Percentiles rank a stretch among this genome's conserved stretches.
Conservation (phyloP, 2,888 invertebrate genomes). For the Emmelina monodactyla region DNA sequence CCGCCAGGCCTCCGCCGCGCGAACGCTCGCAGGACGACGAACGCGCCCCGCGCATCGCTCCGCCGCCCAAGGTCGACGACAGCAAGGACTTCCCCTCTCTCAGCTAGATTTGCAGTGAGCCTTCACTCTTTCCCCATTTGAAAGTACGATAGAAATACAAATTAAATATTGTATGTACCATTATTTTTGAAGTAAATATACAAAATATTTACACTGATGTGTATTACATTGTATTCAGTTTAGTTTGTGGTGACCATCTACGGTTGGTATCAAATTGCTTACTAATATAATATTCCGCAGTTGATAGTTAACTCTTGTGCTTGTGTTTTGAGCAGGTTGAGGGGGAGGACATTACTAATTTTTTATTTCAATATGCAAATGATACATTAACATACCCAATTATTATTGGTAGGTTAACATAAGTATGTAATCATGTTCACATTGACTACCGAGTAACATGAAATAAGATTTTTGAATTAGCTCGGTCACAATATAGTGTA, state of each 20-base stretch:
- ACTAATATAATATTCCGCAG: neutral
- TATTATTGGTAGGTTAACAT: conserved; percentile 56
- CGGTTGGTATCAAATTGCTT: neutral
- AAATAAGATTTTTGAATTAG: conserved; percentile 52
- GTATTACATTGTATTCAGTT: conserved; percentile 56
- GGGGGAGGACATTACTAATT: conserved; percentile 50
- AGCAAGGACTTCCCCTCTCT: conserved; percentile 95
- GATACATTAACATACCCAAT: conserved; percentile 46
- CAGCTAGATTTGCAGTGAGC: conserved; percentile 70
- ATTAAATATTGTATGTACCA: conserved; percentile 64
- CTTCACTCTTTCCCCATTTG: conserved; percentile 49
- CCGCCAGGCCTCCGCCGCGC: conserved; percentile 35
- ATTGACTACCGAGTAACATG: conserved; percentile 45
- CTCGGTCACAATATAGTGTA: conserved; percentile 63
- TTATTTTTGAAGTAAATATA: conserved; percentile 68
- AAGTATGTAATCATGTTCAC: conserved; percentile 53
- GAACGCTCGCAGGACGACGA: conserved; percentile 39
- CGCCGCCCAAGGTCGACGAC: conserved; percentile 91
- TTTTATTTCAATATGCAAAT: conserved; percentile 45
- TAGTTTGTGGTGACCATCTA: conserved; percentile 27
- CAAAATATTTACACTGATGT: conserved; percentile 64
- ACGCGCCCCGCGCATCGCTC: conserved; percentile 30
- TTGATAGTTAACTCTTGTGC: conserved; percentile 21
- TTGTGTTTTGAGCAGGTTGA: conserved; percentile 27
- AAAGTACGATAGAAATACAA: conserved; percentile 57